Base-by-base conservation (phyloP, 1,140 invertebrate genomes). In the Aphis gossypii region DNA sequence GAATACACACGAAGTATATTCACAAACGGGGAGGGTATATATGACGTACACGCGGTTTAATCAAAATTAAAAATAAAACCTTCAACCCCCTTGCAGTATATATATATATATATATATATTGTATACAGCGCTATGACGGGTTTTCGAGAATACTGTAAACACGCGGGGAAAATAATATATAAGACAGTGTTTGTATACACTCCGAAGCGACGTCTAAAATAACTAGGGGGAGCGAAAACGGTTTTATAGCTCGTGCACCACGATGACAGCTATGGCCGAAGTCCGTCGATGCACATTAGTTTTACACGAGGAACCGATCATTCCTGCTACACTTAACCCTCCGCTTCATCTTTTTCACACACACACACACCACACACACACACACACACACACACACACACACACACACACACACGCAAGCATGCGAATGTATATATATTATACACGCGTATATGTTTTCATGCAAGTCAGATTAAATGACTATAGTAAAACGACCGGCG, bases 1-100 rank as follows among this genome's bases (percentile, higher is more conserved):
- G 83, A 44, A 44, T 84, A 41, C 23, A 84, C 38, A 84, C 83
- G 38, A 44, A 44, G 83, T 30, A 84, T 44, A 84, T 44, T 51
- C 46, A 48, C n/a, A 76, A 18, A 25, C n/a, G 46, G 30, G 6
- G 35, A 9, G 7, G 46, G 20, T 48, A 35, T 30, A 2, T 87
- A n/a, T n/a, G 41, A 35, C 18, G 7, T 25, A 82, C 48, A 87
- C 4, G 21, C 21, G 48, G 51, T 54, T 54, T 54, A 89, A 54
- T 89, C 46, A 54, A 54, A 89, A 89, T 89, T 89, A 89, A 89
- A 89, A 89, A 89, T 89, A 89, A 89, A 88, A 48, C 44, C 84
- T 46, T 76, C 60, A 76, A 48, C 86, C 86, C 86, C 23, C 30
- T 46, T 25, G 23, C 38, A 41, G 38, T 3, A 41, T 41, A 41